Conservation (phyloP, 2,888 invertebrate species). For the Hypomecis atomaria region DNA sequence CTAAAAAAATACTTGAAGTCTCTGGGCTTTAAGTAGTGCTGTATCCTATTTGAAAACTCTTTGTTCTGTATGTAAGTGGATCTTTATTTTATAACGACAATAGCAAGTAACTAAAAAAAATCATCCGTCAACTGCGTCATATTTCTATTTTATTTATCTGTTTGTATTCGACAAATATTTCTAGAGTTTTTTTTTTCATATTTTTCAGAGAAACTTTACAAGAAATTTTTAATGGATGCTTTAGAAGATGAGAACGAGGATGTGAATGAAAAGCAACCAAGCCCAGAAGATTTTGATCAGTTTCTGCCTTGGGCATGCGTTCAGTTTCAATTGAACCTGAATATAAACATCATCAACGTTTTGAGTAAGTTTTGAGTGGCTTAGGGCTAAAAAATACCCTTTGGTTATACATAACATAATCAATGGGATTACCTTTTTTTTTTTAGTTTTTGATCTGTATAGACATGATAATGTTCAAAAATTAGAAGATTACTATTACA, state of each 20-base stretch:
- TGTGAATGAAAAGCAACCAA: neutral
- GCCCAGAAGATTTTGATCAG: slow-evolving; percentile 5
- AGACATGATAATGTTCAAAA: too few relatives aligned
- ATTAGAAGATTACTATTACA: too few relatives aligned
- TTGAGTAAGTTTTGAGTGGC: neutral
- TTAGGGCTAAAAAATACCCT: too few relatives aligned
- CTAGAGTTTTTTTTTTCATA: neutral
- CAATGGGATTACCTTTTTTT: neutral
- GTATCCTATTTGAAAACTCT: too few relatives aligned
- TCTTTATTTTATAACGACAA: too few relatives aligned
- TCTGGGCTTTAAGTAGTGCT: too few relatives aligned
- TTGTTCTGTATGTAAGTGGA: too few relatives aligned
- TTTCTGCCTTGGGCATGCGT: slow-evolving; percentile 14
- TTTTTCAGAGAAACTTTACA: slow-evolving; percentile 15
- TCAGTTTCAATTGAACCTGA: neutral
- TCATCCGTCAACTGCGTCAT: neutral
- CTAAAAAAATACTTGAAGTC: too few relatives aligned
- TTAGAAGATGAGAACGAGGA: neutral
- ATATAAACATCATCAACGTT: neutral
- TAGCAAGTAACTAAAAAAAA: too few relatives aligned
- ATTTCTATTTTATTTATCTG: neutral
- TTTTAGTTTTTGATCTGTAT: too few relatives aligned
- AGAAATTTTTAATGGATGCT: slow-evolving; percentile 5
- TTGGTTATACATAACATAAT: too few relatives aligned
- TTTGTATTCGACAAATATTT: neutral